Evolutionary conservation across 2,888 invertebrate genomes (phyloP).

Genomic region (Drosophila barbarae): DNA sequence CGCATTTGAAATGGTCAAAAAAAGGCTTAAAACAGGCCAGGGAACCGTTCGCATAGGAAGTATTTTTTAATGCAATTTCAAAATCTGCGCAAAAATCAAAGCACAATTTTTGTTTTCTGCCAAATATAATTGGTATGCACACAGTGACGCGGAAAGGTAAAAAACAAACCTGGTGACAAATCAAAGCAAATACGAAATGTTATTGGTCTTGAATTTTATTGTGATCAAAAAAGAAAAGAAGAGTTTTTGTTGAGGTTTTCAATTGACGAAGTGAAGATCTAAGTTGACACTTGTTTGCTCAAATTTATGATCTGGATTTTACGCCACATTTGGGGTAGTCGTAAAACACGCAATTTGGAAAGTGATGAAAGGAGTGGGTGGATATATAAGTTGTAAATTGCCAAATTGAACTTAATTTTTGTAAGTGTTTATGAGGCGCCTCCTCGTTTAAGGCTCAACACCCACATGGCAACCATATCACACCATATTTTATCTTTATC

Average conservation of each 20-base stretch:
- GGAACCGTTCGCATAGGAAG: conserved; percentile 22
- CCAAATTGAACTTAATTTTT: background rate
- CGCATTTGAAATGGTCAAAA: conserved; percentile 37
- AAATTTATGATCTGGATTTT: conserved; percentile 47
- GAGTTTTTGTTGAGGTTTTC: conserved; percentile 11
- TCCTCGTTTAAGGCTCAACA: background rate
- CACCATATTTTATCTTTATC: conserved; percentile 22
- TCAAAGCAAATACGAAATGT: conserved; percentile 32
- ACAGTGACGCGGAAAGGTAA: conserved; percentile 11
- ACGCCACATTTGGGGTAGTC: conserved; percentile 4
- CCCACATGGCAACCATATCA: conserved; percentile 14
- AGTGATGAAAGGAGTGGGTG: background rate
- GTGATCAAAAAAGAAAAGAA: background rate
- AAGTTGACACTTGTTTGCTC: conserved; percentile 40
- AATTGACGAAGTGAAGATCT: conserved; percentile 54
- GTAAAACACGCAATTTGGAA: conserved; percentile 7
- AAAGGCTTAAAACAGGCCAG: conserved; percentile 37
- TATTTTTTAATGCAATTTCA: conserved; percentile 13
- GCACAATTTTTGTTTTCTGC: conserved; percentile 8
- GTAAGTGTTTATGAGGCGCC: background rate
- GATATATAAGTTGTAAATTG: background rate
- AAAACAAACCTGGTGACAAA: conserved; percentile 29
- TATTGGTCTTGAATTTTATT: conserved; percentile 34
- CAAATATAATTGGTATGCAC: conserved; percentile 39
- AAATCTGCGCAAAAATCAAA: conserved; percentile 30